These are phyloP conservation scores for Pipistrellus pipistrellus DNA, from an alignment of 2,797 vertebrate species.

Conservation along the genomic window DNA sequence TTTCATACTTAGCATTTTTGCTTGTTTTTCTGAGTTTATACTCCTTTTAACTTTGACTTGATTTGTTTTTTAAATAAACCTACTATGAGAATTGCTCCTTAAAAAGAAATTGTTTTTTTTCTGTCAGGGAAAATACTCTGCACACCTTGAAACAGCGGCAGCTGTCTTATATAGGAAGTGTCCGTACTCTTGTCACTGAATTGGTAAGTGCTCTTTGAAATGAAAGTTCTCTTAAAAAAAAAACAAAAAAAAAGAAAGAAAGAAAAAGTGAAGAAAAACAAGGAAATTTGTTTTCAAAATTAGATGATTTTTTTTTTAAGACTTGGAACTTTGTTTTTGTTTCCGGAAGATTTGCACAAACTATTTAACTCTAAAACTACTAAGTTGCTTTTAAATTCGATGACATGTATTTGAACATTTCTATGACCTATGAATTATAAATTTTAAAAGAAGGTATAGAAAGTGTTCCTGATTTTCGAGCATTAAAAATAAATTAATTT, in stretches of 20 bases:
- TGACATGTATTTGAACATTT: constrained; percentile 29
- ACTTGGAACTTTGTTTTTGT: background rate
- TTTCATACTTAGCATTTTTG: constrained; percentile 12
- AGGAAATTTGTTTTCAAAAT: constrained; percentile 19
- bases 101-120: constrained; percentile 7
- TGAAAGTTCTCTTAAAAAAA: constrained; percentile 30
- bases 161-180: constrained; percentile 88
- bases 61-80: background rate
- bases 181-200: constrained; percentile 95
- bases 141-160: constrained; percentile 94
- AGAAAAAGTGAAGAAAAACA: background rate
- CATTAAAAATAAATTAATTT: no score
- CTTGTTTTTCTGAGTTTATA: constrained; percentile 17
- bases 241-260: background rate
- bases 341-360: background rate
- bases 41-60: background rate
- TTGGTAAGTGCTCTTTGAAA: constrained; percentile 90
- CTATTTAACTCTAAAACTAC: constrained; percentile 14
- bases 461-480: constrained; percentile 33
- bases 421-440: background rate
- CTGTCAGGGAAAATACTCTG: constrained; percentile 97
- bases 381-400: constrained; percentile 50
- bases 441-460: background rate
- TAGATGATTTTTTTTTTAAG: constrained; percentile 13
- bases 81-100: background rate